Evolutionary conservation across 2,797 vertebrate genomes (phyloP).

Genomic region (Mionectes olivaceus): DNA sequence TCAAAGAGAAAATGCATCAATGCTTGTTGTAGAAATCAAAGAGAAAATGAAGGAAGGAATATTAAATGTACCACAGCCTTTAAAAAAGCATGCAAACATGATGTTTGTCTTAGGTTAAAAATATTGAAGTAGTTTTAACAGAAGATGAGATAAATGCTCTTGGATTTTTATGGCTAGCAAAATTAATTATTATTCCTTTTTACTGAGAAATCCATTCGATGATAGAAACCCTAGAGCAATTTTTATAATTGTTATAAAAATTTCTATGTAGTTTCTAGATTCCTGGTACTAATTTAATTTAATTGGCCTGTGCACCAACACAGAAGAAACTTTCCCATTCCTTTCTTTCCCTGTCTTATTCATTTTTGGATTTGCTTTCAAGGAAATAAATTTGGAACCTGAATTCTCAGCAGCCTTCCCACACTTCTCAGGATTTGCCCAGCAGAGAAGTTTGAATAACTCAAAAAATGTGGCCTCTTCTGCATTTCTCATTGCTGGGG

Average conservation of each 20-base stretch:
- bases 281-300: not conserved
- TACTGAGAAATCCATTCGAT: not conserved
- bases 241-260: not conserved
- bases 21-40: conserved; percentile 29
- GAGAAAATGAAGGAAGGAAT: conserved; percentile 6
- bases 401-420: not conserved
- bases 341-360: not conserved
- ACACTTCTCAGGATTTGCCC: not conserved
- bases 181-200: not conserved
- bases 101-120: not conserved
- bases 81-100: not conserved
- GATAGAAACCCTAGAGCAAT: not conserved
- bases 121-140: not conserved
- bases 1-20: not conserved
- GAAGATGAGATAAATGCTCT: not conserved
- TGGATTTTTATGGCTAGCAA: not conserved
- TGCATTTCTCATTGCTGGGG: not conserved
- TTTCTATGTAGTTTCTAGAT: not conserved
- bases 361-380: not conserved
- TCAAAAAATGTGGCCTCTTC: not conserved
- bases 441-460: not conserved
- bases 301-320: not conserved
- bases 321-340: not conserved
- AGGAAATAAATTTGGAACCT: not conserved
- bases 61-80: not conserved